phyloP scores from a whole-genome alignment of 1,140 invertebrate species.

The Drosophila pruinosa region DNA sequence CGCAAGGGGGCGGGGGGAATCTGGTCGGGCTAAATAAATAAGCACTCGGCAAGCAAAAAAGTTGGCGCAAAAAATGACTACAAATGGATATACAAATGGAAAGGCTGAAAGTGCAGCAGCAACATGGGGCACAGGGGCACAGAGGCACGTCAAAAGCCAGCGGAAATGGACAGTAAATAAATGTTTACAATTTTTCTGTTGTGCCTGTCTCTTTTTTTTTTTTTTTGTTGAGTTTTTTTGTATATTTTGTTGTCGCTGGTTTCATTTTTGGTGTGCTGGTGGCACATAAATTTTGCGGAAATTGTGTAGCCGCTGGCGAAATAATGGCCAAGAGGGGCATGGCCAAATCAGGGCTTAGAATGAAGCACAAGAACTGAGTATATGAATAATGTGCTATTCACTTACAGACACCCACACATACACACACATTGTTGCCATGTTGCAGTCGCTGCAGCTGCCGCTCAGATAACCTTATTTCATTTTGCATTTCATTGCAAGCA shows the following conservation, averaged over 20 bases:
- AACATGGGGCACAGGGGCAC: conserved; percentile 9
- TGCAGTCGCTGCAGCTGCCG: conserved; percentile 1
- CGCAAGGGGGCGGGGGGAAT: conserved; percentile 27
- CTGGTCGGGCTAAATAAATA: conserved; percentile 56
- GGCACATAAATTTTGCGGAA: conserved; percentile 68
- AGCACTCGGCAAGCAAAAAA: conserved; percentile 38
- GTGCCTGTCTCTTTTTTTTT: conserved; percentile 33
- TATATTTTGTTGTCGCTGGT: conserved; percentile 18
- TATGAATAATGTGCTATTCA: conserved; percentile 42
- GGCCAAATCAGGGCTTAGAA: conserved; percentile 40
- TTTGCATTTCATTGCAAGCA: conserved; percentile 26
- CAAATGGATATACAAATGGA: conserved; percentile 61
- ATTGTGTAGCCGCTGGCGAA: conserved; percentile 54
- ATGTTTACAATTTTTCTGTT: conserved; percentile 76
- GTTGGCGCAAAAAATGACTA: conserved; percentile 42
- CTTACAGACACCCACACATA: conserved; percentile 13
- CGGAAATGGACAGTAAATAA: conserved; percentile 80
- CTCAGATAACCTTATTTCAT: conserved; percentile 42
- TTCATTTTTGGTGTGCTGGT: conserved; percentile 6
- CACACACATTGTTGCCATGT: conserved; percentile 10
- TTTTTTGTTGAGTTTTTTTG: neutral
- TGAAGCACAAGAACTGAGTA: conserved; percentile 28
- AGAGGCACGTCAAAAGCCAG: conserved; percentile 59
- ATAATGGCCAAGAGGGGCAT: conserved; percentile 23
- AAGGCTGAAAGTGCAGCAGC: conserved; percentile 48